Evolutionary conservation across 2,888 invertebrate species (phyloP).

Genomic region (Drosophila longiperda): DNA sequence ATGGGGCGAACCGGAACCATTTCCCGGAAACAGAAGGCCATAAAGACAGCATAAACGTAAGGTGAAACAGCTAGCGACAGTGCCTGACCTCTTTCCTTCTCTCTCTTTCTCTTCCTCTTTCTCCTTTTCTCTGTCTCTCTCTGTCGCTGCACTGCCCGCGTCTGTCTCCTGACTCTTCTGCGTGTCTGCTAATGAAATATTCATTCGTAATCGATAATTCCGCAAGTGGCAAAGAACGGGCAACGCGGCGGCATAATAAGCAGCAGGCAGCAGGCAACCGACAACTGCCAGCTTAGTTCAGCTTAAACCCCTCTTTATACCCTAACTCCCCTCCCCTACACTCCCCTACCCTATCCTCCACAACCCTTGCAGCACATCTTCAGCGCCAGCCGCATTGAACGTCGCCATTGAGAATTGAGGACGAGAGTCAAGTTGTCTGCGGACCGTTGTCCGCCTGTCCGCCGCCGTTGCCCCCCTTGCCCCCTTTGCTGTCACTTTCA

Average conservation of each 20-base stretch:
- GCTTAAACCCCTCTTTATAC: background rate
- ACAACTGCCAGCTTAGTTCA: slow-evolving; percentile 38
- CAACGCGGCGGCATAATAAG: slow-evolving; percentile 71
- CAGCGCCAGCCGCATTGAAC: slow-evolving; percentile 63
- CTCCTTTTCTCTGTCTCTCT: background rate
- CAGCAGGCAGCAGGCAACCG: slow-evolving; percentile 54
- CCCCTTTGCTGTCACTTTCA: background rate
- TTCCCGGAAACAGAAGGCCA: slow-evolving; percentile 49
- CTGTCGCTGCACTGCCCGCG: background rate
- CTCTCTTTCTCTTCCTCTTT: background rate
- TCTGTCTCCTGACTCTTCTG: slow-evolving; percentile 15
- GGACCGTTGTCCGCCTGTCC: slow-evolving; percentile 8
- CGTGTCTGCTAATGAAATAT: slow-evolving; percentile 73
- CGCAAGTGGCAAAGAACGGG: slow-evolving; percentile 60
- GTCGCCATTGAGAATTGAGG: slow-evolving; percentile 70
- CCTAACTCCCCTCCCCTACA: background rate
- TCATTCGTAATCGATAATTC: slow-evolving; percentile 80
- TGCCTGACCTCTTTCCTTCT: slow-evolving; percentile 2
- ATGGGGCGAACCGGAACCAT: slow-evolving; percentile 51
- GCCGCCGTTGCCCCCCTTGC: background rate
- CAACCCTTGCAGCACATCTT: slow-evolving; percentile 4
- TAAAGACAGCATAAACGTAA: slow-evolving; percentile 49
- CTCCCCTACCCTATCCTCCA: background rate
- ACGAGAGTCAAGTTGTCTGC: slow-evolving; percentile 73
- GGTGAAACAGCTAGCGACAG: slow-evolving; percentile 27